Evolutionary conservation across 2,113 vertebrate species (phyloP), one percentile per base, ranked within the genome.

Genomic region (Lepus timidus): DNA sequence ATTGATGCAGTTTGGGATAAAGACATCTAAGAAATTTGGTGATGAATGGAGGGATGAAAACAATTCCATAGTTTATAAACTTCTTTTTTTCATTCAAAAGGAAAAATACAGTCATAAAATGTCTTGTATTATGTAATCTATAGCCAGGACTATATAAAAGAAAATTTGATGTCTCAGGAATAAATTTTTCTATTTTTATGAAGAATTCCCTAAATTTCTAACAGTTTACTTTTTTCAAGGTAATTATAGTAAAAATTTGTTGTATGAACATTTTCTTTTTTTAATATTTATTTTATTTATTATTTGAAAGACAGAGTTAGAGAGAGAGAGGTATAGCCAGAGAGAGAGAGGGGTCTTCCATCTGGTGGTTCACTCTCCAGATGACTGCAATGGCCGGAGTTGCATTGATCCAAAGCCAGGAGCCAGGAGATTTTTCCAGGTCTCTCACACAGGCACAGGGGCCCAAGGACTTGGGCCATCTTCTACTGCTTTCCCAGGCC

Each of bases 171-270:
- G 2, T 76, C 17, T 85, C 6, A 33, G 20, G 0, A 81, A 9
- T 62, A 92, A 90, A 82, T 25, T 52, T 74, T 29, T 74, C 14
- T 86, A 76, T 76, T 84, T 96, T 96, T 4, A 1, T 27, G 29
- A 36, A 85, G 10, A 94, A 84, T 85, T 80, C 6, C 23, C 12
- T 55, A 79, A 68, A 71, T 83, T 62, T 19, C 33, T 13, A 95
- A 36, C 13, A n/a, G 0, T 1, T 75, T 95, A 52, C 16, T 6
- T 93, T 92, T 78, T 75, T 23, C 1, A 90, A 52, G 44, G 85
- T 58, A 95, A 92, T 13, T 44, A 14, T 13, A 44, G 27, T 84
- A 61, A 27, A 81, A 83, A 20, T 27, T 76, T 68, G 29, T 75
- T 85, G 11, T n/a, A 67, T 13, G 33, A 8, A 64, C 4, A 64